These are phyloP conservation scores for Muscidifurax raptorellus DNA, from an alignment of 1,140 invertebrate species.

Conservation along the genomic window DNA sequence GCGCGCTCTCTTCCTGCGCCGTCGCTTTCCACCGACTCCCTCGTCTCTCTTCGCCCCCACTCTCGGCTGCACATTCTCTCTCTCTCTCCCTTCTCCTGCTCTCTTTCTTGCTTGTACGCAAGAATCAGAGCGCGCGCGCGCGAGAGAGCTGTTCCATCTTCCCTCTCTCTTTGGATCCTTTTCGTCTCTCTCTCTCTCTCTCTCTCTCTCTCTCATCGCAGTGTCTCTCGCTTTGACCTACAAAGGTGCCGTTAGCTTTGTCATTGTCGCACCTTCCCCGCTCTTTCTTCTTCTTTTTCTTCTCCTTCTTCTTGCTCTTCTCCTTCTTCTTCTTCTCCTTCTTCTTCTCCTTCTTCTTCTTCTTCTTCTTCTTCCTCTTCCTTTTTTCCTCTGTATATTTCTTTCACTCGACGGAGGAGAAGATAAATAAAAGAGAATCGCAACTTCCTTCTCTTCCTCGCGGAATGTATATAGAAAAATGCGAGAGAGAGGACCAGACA, in stretches of 20 bases:
- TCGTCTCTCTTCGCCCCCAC: slow-evolving; percentile 62
- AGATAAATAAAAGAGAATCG: slow-evolving; percentile 59
- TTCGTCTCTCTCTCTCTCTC: slow-evolving; percentile 15
- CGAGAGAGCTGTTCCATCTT: not conserved
- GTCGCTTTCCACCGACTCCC: slow-evolving; percentile 70
- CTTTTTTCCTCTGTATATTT: slow-evolving; percentile 3
- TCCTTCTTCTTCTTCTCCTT: not conserved
- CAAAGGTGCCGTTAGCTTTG: slow-evolving; percentile 52
- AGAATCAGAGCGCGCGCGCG: slow-evolving; percentile 45
- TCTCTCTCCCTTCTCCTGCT: slow-evolving; percentile 56
- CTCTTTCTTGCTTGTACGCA: slow-evolving; percentile 57
- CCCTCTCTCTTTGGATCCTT: slow-evolving; percentile 29
- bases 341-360: not conserved
- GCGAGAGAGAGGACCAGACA: too few relatives aligned
- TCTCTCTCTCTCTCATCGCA: not conserved
- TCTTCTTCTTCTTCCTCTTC: not conserved
- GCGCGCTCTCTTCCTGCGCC: slow-evolving; percentile 61
- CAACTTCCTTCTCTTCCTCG: slow-evolving; percentile 41
- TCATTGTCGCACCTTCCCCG: slow-evolving; percentile 45
- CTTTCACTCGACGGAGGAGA: slow-evolving; percentile 48
- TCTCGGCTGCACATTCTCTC: slow-evolving; percentile 22
- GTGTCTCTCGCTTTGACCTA: slow-evolving; percentile 47
- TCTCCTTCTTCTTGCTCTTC: not conserved
- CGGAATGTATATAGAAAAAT: too few relatives aligned
- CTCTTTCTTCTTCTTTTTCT: slow-evolving; percentile 13